phyloP scores from a whole-genome alignment of 2,113 vertebrate genomes.

The Nycticorax nycticorax region DNA sequence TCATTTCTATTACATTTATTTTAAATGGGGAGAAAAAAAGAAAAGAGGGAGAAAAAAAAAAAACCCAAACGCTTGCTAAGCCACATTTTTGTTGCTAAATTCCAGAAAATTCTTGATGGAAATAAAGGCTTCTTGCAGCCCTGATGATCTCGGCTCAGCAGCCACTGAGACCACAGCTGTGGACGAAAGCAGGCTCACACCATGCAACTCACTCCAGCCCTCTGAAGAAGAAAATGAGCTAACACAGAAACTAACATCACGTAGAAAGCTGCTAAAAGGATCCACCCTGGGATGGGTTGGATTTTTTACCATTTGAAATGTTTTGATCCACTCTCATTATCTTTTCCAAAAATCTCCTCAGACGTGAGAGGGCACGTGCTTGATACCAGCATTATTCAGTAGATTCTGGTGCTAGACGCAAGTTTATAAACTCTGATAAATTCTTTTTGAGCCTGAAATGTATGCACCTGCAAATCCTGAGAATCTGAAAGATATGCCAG shows the following conservation, averaged over 20 bases:
- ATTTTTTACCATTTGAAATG: not conserved
- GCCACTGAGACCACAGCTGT: not conserved
- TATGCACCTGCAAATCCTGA: not conserved
- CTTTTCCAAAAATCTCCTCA: not conserved
- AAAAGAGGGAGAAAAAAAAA: accelerated
- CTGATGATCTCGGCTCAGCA: not conserved
- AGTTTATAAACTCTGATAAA: not conserved
- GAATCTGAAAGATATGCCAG: not conserved
- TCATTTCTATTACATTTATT: not conserved
- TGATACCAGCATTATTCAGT: not conserved
- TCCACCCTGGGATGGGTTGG: not conserved
- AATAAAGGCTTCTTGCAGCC: not conserved
- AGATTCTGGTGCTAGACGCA: accelerated
- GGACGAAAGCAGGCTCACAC: not conserved
- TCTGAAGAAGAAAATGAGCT: not conserved
- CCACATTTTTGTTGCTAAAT: not conserved
- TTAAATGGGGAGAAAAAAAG: not conserved
- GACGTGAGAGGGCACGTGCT: accelerated
- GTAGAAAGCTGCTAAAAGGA: not conserved
- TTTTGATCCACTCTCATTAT: not conserved
- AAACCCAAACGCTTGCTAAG: not conserved
- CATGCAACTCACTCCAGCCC: not conserved
- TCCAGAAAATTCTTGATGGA: not conserved
- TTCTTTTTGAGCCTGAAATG: not conserved
- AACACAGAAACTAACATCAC: not conserved